Evolutionary conservation across 2,797 vertebrate species (phyloP).

Genomic region (Pipistrellus nathusii): DNA sequence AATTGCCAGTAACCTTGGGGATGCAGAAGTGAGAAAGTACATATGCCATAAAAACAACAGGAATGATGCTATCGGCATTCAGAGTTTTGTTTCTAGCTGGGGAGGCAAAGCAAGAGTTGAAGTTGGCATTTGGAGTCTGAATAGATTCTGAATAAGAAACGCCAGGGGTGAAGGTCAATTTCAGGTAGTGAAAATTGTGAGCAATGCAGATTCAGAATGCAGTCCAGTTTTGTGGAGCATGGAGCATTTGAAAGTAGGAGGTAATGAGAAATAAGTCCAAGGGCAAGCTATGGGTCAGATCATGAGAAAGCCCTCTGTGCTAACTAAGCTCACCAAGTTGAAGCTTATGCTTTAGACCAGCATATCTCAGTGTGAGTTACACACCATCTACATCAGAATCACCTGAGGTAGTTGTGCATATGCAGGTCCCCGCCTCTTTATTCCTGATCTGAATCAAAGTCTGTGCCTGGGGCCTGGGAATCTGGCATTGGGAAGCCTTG

Average conservation of each 20-base stretch:
- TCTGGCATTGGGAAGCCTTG: background rate
- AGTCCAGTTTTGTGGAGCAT: background rate
- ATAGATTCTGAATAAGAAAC: constrained; percentile 13
- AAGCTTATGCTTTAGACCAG: background rate
- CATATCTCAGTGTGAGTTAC: background rate
- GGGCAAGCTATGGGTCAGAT: background rate
- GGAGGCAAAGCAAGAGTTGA: background rate
- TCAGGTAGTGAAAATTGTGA: background rate
- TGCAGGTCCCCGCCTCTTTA: background rate
- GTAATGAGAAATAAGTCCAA: background rate
- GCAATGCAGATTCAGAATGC: background rate
- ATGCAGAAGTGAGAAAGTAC: background rate
- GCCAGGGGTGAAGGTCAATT: background rate
- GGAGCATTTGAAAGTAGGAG: background rate
- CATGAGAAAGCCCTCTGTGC: background rate
- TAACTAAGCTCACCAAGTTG: background rate
- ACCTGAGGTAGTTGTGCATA: background rate
- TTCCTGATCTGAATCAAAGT: background rate
- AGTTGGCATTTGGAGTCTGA: constrained; percentile 2
- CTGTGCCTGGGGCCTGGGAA: background rate
- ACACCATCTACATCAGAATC: background rate
- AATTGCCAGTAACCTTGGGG: background rate
- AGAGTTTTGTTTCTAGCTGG: background rate
- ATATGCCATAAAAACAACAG: background rate
- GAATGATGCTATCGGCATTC: background rate